These are phyloP conservation scores for Plecotus auritus DNA, from an alignment of 2,113 vertebrate species.

Conservation along the genomic window DNA sequence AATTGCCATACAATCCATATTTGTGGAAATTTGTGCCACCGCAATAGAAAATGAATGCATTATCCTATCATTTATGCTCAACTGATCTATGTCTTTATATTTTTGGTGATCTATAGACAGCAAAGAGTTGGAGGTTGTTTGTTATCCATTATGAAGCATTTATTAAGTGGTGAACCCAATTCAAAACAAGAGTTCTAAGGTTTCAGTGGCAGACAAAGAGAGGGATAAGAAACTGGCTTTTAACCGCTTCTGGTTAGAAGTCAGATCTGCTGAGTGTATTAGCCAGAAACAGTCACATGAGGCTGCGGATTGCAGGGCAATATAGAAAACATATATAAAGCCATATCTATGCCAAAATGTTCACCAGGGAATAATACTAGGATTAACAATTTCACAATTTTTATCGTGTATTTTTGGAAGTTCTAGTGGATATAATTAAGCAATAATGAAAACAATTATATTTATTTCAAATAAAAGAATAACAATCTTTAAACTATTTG, in stretches of 20 bases:
- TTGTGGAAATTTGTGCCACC: not conserved
- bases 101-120: not conserved
- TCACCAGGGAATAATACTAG: not conserved
- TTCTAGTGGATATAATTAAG: not conserved
- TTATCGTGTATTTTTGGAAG: not conserved
- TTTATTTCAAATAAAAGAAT: not conserved
- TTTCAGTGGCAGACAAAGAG: not conserved
- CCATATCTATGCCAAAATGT: not conserved
- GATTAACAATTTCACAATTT: not conserved
- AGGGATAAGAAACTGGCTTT: not conserved
- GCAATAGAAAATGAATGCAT: not conserved
- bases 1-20: no score
- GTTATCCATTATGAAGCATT: not conserved
- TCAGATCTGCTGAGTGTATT: not conserved
- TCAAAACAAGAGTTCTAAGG: not conserved
- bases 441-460: not conserved
- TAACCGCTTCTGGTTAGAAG: not conserved
- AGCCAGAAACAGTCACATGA: not conserved
- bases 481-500: not conserved
- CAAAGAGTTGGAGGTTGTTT: not conserved
- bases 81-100: not conserved
- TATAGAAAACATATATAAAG: not conserved
- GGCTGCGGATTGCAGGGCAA: fast-evolving
- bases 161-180: not conserved
- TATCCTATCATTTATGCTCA: not conserved